Base-by-base conservation (phyloP, 2,113 vertebrate species). In the Chiloscyllium plagiosum region DNA sequence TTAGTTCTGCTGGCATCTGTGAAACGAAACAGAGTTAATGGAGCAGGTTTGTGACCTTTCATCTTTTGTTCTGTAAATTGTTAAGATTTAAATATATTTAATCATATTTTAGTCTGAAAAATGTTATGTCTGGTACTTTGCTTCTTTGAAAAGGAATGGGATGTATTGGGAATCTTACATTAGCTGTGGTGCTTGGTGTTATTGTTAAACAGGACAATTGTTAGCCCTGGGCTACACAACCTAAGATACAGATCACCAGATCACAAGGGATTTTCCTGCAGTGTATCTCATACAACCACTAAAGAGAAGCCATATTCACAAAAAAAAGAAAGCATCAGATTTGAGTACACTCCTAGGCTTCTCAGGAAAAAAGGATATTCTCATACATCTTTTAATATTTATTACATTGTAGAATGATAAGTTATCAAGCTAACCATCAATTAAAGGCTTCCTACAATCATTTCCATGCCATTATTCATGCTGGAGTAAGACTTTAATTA, bases 181-280 rank as follows among this genome's bases (percentile, higher is more conserved):
- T 90, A 61, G 24, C 13, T 90, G 12, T 56, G 3, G 52, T 90
- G 52, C 26, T 61, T 90, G 87, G 26, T 61, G 61, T 90, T 83
- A 90, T 29, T 90, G 87, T 29, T 90, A 90, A n/a, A 90, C 26
- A 37, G 89, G 33, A n/a, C 89, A 37, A 65, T 66, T 93, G 89
- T 93, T 68, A 93, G 89, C 89, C 89, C 33, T 66, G n/a, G 89
- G 89, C 61, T 66, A 93, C 61, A 66, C 61, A 93, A 37, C 29
- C 87, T n/a, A 61, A 92, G 87, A 65, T 92, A 92, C 61, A 93
- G 61, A 66, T 61, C 12, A 93, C 61, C n/a, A n/a, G 17, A 65
- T 93, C 89, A 68, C 61, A 93, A 66, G 89, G 89, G 89, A 93
- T 19, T n/a, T 93, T 47, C 89, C 61, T 20, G 61, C 4, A 93